These are phyloP conservation scores for Himalopsyche tibetana DNA, from an alignment of 2,888 invertebrate species.

Conservation along the genomic window DNA sequence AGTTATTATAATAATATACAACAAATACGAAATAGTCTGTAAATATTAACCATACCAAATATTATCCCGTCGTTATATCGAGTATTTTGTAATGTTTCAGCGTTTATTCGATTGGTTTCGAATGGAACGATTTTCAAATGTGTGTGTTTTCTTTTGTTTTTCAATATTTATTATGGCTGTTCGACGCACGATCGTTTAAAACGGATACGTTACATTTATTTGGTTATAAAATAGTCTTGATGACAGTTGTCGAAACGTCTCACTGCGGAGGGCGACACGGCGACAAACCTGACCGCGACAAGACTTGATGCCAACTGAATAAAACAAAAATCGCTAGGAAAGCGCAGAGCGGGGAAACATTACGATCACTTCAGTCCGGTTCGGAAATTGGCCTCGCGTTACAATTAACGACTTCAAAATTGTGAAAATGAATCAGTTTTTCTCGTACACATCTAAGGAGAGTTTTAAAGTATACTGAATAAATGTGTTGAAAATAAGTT, in stretches of 20 bases:
- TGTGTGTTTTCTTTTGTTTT: background rate
- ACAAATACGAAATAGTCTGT: slow-evolving; percentile 34
- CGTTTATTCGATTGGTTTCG: slow-evolving; percentile 20
- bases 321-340: slow-evolving; percentile 51
- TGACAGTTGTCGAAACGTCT: slow-evolving; percentile 59
- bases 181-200: slow-evolving; percentile 26
- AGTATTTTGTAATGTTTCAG: slow-evolving; percentile 18
- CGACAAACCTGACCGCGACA: slow-evolving; percentile 58
- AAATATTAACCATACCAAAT: slow-evolving; percentile 34
- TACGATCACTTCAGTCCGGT: slow-evolving; percentile 13
- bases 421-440: no score
- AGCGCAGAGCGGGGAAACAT: slow-evolving; percentile 29
- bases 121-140: slow-evolving; percentile 12
- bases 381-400: slow-evolving; percentile 12
- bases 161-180: slow-evolving; percentile 3
- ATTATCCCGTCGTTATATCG: slow-evolving; percentile 15
- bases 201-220: slow-evolving; percentile 41
- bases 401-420: no score
- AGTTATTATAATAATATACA: slow-evolving; percentile 34
- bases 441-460: no score
- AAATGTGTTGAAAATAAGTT: no score
- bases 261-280: slow-evolving; percentile 55
- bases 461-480: no score
- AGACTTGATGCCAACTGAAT: slow-evolving; percentile 61
- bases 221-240: slow-evolving; percentile 51